Evolutionary conservation across 2,113 vertebrate genomes (phyloP), one percentile per base, ranked within the genome.

Genomic region (Cisticola juncidis): DNA sequence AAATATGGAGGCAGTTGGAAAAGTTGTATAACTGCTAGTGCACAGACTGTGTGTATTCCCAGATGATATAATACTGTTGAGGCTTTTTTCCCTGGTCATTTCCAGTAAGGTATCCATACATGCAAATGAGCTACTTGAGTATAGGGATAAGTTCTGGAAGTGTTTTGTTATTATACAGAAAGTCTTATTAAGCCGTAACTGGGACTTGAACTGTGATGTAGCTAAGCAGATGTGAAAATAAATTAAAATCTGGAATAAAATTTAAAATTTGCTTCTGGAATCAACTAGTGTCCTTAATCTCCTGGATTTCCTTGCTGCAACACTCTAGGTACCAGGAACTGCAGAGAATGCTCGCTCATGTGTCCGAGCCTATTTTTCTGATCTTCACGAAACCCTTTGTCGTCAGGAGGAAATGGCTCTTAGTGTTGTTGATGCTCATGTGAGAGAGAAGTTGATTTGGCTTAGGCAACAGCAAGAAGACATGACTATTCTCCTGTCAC

Each of bases 381-480:
- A 99, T 93, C 98, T 99, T 50, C 99, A 99, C 44, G 99, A 99
- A 98, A 99, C 99, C 3, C 98, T 99, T 54, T 99, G 99, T 94
- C 98, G 99, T 78, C 99, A 99, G 96, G 99, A 99, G 97, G 99
- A 99, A 98, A 99, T 99, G 99, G 99, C 99, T 54, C 96, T 99
- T 74, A 99, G 99, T 81, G 99, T 99, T 92, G 99, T 99, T 94
- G 99, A 99, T 77, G 99, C 99, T 28, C 99, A 99, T 6, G 99
- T 99, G 72, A 96, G 99, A 88, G 99, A 99, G 97, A 98, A 99
- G 89, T 97, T 99, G 78, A 99, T 99, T 97, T 99, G 99, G 99
- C 99, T 99, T 80, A 97, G 99, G 74, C 99, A 99, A 90, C 99
- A 99, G 94, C 99, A 99, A 97, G 99, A 99, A 98, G 99, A 99